Evolutionary conservation across 2,888 invertebrate genomes (phyloP), one percentile per base, ranked within the genome.

Genomic region (Busseola fusca): DNA sequence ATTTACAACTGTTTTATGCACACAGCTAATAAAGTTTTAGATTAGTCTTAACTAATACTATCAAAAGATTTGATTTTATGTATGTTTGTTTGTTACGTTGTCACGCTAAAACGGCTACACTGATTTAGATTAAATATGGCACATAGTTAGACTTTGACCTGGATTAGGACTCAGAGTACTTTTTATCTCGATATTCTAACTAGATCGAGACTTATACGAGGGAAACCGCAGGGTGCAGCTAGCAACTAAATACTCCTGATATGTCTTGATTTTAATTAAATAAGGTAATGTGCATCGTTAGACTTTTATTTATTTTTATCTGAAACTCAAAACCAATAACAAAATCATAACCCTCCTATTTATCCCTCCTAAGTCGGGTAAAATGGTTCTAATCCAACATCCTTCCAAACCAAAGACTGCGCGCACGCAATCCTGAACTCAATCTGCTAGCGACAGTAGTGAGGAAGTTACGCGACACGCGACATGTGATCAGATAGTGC

Each of bases 401-500:
- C 14, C 30, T 16, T 30, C 42, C 30, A 34, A 68, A 52, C 48
- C 45, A 30, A 68, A 54, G 54, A 25, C 48, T 50, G 58, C 69
- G 64, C 65, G 14, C 58, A 48, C 69, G 65, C 80, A 80, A 80
- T 81, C 80, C 80, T 78, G 21, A 69, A 76, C 83, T 82, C 80
- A 76, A 81, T 79, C 65, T 83, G 21, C 52, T 64, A 42, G 71
- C 81, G 82, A 76, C 81, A 77, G 69, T 72, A 70, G 82, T 59
- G 58, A 64, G 69, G 62, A 67, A 76, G 74, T 63, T 67, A 48
- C 80, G 56, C 60, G 80, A 80, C 77, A 69, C 45, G 58, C 68
- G 84, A 84, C 81, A 77, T 82, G 86, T 84, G 86, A 84, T 84
- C 84, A 75, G 84, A 84, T 84, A 71, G 42, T 50, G 75, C 76